Evolutionary conservation across 1,140 invertebrate genomes (phyloP).

Genomic region (Rhyzopertha dominica): DNA sequence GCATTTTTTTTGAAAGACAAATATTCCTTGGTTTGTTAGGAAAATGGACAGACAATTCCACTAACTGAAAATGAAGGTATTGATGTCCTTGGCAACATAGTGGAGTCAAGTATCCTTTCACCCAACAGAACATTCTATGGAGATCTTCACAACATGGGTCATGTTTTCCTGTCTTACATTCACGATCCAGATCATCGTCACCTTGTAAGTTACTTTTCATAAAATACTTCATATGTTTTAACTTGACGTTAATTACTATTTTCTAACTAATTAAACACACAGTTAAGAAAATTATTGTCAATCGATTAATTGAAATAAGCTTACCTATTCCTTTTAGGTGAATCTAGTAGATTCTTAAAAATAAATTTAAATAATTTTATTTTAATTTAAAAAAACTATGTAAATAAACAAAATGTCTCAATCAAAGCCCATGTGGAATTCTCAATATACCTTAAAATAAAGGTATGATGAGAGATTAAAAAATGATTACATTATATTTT

Average conservation of each 20-base stretch:
- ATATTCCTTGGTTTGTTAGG: slow-evolving; percentile 12
- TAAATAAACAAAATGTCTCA: too few relatives aligned
- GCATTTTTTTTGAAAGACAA: slow-evolving; percentile 3
- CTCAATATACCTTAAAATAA: too few relatives aligned
- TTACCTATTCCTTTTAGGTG: too few relatives aligned
- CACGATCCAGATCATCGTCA: slow-evolving; percentile 54
- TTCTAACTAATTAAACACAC: neutral
- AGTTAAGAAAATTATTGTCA: slow-evolving; percentile 37
- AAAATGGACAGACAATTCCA: slow-evolving; percentile 27
- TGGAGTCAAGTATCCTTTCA: slow-evolving; percentile 45
- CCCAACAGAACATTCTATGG: slow-evolving; percentile 51
- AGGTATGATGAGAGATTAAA: too few relatives aligned
- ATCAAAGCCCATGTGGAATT: too few relatives aligned
- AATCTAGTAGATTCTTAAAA: too few relatives aligned
- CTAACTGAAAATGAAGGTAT: slow-evolving; percentile 44
- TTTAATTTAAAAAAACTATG: too few relatives aligned
- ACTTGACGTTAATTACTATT: neutral
- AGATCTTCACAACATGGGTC: slow-evolving; percentile 56
- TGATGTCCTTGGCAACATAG: slow-evolving; percentile 48
- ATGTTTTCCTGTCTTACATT: slow-evolving; percentile 51
- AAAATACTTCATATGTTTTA: neutral
- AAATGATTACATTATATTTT: too few relatives aligned
- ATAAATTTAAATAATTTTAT: too few relatives aligned
- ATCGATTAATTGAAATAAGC: slow-evolving; percentile 51
- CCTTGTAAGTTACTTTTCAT: slow-evolving; percentile 43